A percentile compares a stretch with the other conserved stretches of the same genome.
These are phyloP conservation scores for Acanthosepion esculentum DNA, from an alignment of 2,888 invertebrate genomes.

Conservation along the genomic window DNA sequence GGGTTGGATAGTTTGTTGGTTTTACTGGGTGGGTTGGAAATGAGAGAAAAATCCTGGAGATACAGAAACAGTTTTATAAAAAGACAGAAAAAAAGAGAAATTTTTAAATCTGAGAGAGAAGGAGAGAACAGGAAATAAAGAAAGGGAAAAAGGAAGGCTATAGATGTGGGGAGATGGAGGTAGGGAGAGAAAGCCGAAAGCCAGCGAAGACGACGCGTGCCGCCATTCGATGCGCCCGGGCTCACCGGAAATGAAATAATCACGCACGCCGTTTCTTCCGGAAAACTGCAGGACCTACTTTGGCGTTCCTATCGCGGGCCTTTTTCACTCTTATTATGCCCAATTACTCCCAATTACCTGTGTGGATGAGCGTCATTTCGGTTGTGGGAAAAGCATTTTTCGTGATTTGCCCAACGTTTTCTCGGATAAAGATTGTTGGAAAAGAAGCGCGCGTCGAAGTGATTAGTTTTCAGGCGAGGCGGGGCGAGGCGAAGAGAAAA, in stretches of 20 bases:
- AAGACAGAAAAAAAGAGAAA: neutral
- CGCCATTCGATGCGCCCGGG: constrained; percentile 36
- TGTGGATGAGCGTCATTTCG: constrained; percentile 41
- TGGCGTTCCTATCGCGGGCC: constrained; percentile 41
- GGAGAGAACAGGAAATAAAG: neutral
- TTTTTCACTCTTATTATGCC: constrained; percentile 42
- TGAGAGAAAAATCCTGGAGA: neutral
- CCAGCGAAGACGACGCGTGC: constrained; percentile 39
- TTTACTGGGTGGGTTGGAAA: neutral
- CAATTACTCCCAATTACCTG: constrained; percentile 47
- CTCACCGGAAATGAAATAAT: constrained; percentile 46
- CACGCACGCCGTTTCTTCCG: constrained; percentile 44
- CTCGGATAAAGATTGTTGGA: neutral
- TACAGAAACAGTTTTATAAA: too few species aligned
- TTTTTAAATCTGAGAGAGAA: neutral
- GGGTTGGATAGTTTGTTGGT: constrained; percentile 21
- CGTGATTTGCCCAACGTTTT: constrained; percentile 33
- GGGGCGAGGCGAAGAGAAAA: neutral
- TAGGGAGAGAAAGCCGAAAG: neutral
- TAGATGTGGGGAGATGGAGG: neutral
- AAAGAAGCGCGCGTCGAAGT: constrained; percentile 33
- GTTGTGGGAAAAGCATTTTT: constrained; percentile 36
- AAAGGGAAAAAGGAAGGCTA: neutral
- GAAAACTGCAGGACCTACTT: constrained; percentile 47
- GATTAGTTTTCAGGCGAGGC: neutral